phyloP scores from a whole-genome alignment of 1,140 invertebrate species.

The Polypedilum vanderplanki region DNA sequence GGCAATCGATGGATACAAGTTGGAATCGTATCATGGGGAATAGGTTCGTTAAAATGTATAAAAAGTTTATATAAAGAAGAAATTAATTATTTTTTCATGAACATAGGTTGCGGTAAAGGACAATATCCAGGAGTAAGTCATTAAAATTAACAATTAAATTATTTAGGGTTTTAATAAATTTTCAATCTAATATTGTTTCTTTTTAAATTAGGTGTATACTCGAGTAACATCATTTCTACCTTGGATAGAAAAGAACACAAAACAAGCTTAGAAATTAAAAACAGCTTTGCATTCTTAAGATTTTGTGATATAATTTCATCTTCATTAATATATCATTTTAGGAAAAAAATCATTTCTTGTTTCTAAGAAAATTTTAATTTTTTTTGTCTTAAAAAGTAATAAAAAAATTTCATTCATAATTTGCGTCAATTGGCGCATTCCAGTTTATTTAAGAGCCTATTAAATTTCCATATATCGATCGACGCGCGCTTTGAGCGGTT shows the following conservation, averaged over 20 bases:
- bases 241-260: constrained; percentile 70
- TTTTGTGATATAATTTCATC: neutral
- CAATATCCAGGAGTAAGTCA: constrained; percentile 71
- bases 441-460: neutral
- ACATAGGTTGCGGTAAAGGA: constrained; percentile 85
- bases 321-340: neutral
- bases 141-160: constrained; percentile 62
- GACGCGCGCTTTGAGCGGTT: neutral
- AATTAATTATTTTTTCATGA: no score
- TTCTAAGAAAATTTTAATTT: no score
- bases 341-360: neutral
- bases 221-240: constrained; percentile 66
- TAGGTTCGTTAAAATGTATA: no score
- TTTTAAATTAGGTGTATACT: constrained; percentile 41
- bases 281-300: neutral
- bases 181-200: neutral
- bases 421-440: no score
- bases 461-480: neutral
- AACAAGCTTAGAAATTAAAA: constrained; percentile 37
- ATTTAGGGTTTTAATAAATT: constrained; percentile 39
- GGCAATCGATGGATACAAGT: constrained; percentile 69
- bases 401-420: no score
- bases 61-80: no score
- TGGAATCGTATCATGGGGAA: constrained; percentile 90
- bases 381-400: no score